Percentiles rank a stretch among this genome's conserved stretches.
Evolutionary conservation across 2,113 vertebrate species (phyloP).

Genomic region (Muntiacus muntjak): DNA sequence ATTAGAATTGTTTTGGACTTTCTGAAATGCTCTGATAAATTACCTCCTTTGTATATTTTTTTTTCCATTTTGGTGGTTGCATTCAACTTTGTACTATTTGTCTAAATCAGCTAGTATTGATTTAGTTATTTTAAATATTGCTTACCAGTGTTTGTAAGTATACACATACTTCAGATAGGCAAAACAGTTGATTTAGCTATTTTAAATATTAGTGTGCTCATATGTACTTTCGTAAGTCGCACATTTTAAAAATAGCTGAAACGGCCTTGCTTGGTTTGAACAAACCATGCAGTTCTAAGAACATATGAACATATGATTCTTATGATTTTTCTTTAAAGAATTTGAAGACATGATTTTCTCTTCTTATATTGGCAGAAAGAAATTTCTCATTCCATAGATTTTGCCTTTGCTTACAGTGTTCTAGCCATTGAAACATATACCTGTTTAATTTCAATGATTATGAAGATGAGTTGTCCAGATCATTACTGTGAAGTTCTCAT

Average conservation of each 20-base stretch:
- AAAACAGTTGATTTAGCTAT: background rate
- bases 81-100: background rate
- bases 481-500: background rate
- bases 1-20: background rate
- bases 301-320: background rate
- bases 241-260: background rate
- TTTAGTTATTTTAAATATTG: constrained; percentile 10
- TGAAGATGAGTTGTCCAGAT: background rate
- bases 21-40: background rate
- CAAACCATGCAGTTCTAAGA: background rate
- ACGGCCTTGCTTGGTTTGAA: background rate
- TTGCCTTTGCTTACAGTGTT: background rate
- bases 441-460: background rate
- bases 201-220: background rate
- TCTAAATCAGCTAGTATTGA: background rate
- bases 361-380: background rate
- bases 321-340: background rate
- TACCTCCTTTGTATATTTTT: background rate
- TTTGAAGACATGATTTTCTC: background rate
- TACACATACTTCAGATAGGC: background rate
- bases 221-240: background rate
- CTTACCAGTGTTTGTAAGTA: background rate
- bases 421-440: background rate
- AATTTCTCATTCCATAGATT: background rate
- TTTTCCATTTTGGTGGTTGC: background rate